Conservation (phyloP, 2,113 vertebrate genomes). For the Taxidea taxus region DNA sequence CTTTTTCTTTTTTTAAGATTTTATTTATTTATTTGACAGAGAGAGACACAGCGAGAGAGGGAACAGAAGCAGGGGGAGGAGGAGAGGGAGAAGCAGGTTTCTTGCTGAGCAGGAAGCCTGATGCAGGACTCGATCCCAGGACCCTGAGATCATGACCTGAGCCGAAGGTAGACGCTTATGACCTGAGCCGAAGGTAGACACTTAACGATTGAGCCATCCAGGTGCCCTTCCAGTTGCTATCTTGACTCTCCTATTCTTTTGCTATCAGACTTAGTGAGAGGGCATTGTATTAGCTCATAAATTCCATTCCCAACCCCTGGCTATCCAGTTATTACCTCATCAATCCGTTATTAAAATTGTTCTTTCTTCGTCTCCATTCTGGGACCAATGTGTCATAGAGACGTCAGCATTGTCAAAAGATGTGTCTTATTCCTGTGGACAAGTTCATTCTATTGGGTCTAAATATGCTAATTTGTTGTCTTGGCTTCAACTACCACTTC, state of each 20-base stretch:
- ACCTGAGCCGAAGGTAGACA: too few relatives aligned
- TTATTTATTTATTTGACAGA: too few relatives aligned
- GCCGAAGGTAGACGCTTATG: accelerated
- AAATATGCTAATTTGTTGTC: neutral
- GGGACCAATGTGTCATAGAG: neutral
- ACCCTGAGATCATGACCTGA: too few relatives aligned
- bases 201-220: too few relatives aligned
- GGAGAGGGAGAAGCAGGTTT: too few relatives aligned
- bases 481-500: neutral
- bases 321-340: neutral
- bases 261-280: neutral
- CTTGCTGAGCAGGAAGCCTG: too few relatives aligned
- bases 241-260: neutral
- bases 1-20: too few relatives aligned
- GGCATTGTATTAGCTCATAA: neutral
- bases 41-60: too few relatives aligned
- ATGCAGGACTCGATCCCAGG: too few relatives aligned
- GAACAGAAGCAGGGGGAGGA: too few relatives aligned
- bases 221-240: neutral
- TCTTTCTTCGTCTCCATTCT: neutral
- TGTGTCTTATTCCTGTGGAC: neutral
- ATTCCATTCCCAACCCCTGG: neutral
- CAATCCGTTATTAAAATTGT: neutral
- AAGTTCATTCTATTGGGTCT: neutral
- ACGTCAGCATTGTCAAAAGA: neutral